Conservation (phyloP, 2,113 vertebrate species). For the Calcarius ornatus region DNA sequence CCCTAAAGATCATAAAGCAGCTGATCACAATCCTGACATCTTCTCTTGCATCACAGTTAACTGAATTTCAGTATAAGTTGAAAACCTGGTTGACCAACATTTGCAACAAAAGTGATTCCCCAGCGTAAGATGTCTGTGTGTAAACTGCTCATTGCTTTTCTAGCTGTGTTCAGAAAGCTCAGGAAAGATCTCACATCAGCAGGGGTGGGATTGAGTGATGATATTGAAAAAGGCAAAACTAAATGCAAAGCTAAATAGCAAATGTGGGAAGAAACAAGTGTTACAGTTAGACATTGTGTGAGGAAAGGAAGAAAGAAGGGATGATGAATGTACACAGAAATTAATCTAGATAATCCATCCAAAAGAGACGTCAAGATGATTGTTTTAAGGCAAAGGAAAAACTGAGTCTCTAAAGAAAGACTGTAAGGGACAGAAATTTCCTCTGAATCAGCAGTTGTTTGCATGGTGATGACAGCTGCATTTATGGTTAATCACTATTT, state of each 20-base stretch:
- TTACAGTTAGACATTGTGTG: neutral
- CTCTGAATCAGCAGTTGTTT: neutral
- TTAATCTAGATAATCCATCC: neutral
- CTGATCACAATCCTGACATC: neutral
- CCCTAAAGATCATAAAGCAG: neutral
- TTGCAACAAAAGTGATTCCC: neutral
- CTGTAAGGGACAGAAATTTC: neutral
- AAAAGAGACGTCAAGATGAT: neutral
- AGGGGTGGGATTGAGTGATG: neutral
- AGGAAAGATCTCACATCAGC: neutral
- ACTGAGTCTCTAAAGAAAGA: neutral
- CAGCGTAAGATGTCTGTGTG: neutral
- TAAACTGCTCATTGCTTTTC: neutral
- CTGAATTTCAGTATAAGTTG: rapidly evolving
- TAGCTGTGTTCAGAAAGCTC: neutral
- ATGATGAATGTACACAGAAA: neutral
- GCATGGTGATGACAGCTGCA: neutral
- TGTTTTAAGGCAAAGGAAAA: neutral
- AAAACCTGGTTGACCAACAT: neutral
- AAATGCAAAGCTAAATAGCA: neutral
- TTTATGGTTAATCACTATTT: neutral
- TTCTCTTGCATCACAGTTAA: neutral
- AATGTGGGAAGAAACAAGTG: neutral
- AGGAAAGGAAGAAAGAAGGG: neutral
- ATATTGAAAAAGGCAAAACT: neutral